These are phyloP conservation scores for Tethea ocularis DNA, from an alignment of 2,888 invertebrate genomes.

Conservation along the genomic window DNA sequence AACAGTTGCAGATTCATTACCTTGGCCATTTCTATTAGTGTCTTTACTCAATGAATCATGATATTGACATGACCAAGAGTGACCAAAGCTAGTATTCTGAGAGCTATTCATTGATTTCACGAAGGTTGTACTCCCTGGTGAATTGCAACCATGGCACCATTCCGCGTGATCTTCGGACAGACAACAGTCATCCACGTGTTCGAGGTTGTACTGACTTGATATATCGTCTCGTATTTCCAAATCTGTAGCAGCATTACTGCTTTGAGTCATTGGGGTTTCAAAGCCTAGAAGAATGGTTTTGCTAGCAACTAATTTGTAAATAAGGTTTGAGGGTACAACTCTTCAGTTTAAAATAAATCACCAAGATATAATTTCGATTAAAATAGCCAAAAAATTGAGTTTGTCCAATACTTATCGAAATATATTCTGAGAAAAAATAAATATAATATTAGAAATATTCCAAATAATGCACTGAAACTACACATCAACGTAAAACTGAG, in stretches of 20 bases:
- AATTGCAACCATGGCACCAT: constrained; percentile 32
- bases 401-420: too few relatives aligned
- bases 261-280: constrained; percentile 30
- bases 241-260: constrained; percentile 37
- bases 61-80: constrained; percentile 1
- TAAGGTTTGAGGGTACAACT: background rate
- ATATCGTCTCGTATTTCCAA: constrained; percentile 39
- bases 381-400: too few relatives aligned
- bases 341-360: background rate
- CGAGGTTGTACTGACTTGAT: constrained; percentile 39
- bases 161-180: constrained; percentile 31
- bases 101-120: constrained; percentile 25
- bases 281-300: constrained; percentile 20
- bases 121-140: constrained; percentile 23
- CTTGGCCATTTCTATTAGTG: background rate
- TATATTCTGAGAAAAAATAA: too few relatives aligned
- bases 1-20: background rate
- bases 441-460: too few relatives aligned
- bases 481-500: too few relatives aligned
- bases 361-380: too few relatives aligned
- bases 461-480: too few relatives aligned
- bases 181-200: constrained; percentile 35
- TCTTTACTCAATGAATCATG: background rate
- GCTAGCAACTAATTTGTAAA: background rate
- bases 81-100: constrained; percentile 20